These are phyloP conservation scores for Euglossa dilemma DNA, from an alignment of 1,140 invertebrate genomes.

Conservation along the genomic window DNA sequence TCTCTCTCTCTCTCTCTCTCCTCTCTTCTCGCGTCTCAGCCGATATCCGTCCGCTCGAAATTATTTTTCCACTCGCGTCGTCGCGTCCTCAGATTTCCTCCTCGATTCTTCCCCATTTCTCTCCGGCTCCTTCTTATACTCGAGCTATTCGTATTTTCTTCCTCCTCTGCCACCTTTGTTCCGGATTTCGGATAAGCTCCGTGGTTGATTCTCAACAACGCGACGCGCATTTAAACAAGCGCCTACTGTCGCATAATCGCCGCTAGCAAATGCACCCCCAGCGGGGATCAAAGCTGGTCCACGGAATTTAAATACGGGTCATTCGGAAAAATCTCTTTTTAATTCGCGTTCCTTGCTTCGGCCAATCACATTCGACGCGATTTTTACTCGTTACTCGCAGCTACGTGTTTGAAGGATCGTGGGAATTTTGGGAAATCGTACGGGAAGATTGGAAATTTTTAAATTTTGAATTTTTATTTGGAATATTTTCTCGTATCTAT, in stretches of 20 bases:
- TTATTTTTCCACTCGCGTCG: not conserved
- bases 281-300: too few relatives aligned
- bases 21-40: not conserved
- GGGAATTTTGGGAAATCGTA: not conserved
- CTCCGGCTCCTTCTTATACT: too few relatives aligned
- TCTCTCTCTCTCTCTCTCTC: not conserved
- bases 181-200: too few relatives aligned
- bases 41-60: not conserved
- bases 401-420: not conserved
- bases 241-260: not conserved
- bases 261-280: too few relatives aligned
- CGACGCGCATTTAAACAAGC: not conserved
- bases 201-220: not conserved
- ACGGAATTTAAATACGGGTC: too few relatives aligned
- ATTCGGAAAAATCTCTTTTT: too few relatives aligned
- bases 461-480: too few relatives aligned
- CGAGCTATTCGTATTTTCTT: too few relatives aligned
- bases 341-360: not conserved
- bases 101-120: not conserved
- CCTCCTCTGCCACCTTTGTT: not conserved
- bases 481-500: too few relatives aligned
- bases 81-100: not conserved
- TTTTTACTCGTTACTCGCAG: not conserved
- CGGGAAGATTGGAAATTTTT: not conserved
- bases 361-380: not conserved